Base-by-base conservation (phyloP, 2,888 invertebrate species). In the Trachelus stipa region DNA sequence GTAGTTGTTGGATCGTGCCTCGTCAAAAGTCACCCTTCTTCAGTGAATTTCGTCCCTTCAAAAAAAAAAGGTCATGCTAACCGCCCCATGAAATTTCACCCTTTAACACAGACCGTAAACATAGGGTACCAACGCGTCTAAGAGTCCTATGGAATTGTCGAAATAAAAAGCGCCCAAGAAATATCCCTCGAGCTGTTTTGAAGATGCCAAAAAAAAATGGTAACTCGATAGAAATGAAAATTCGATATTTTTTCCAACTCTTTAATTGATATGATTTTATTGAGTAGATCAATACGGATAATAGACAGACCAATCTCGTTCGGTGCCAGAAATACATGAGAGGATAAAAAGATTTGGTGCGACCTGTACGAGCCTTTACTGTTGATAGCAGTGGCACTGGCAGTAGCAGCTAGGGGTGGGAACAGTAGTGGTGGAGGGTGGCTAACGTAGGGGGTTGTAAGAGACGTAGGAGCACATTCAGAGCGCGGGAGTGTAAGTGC, bases 311-410 rank as follows among this genome's bases (percentile, higher is more conserved):
- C 2, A 23, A 6, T 6, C 40, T 6, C 23, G 40, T 23, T 56
- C 23, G 23, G 9, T 56, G 68, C 12, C 33, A 34, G 31, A 12
- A 68, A 15, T n/a, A 31, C 23, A 75, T 3, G 31, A 37, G 37
- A 56, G 81, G 83, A 81, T 85, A 81, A 83, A 85, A 84, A 86
- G 83, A 84, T 85, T 86, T 85, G 80, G 81, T 79, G 77, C 73
- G 68, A 81, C 69, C 81, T 84, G 83, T 84, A 84, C 82, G 78
- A 78, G 40, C 40, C 73, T 76, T 68, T 33, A 23, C 40, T 56
- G 40, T 56, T 56, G 40, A 56, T 56, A 56, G 40, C 40, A 56
- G 40, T 56, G 40, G 40, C 23, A 23, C 40, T 56, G 40, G 40
- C 40, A 56, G 40, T 56, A 56, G 40, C 40, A 73, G 68, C 37